A percentile compares a stretch with the other conserved stretches of the same genome.
phyloP scores from a whole-genome alignment of 2,797 vertebrate genomes.

The Euphonia xanthogaster region DNA sequence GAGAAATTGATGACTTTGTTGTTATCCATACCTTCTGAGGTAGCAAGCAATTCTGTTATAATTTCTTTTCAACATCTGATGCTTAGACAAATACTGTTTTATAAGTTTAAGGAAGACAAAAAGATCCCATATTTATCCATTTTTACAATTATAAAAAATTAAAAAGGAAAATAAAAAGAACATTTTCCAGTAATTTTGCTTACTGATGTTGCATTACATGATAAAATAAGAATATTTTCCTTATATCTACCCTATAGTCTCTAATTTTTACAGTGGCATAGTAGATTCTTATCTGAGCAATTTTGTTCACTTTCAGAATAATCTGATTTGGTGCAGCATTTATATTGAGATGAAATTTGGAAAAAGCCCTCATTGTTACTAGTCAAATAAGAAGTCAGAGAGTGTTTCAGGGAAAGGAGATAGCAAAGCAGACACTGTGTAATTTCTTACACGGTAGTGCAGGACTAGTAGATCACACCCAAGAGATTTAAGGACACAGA shows the following conservation, averaged over 20 bases:
- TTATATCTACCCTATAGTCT: neutral
- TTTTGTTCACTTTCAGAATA: neutral
- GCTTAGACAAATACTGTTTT: neutral
- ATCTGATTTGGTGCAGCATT: neutral
- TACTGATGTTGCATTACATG: neutral
- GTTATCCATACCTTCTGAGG: neutral
- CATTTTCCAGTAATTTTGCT: neutral
- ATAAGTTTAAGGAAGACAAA: neutral
- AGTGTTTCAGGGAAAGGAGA: neutral
- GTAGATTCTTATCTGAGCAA: neutral
- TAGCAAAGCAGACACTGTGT: neutral
- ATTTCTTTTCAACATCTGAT: neutral
- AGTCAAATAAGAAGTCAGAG: neutral
- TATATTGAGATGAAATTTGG: neutral
- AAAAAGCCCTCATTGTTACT: neutral
- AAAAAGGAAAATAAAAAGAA: neutral
- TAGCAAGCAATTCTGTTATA: neutral
- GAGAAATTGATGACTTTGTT: neutral
- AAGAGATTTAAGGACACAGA: accelerated
- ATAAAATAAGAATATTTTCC: neutral
- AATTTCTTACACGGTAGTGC: neutral
- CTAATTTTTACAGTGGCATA: neutral
- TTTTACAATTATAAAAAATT: neutral
- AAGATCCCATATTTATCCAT: neutral
- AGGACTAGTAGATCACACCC: neutral